Percentiles rank a stretch among this genome's conserved stretches.
These are phyloP conservation scores for Eueremaeus valkanovi DNA, from an alignment of 2,888 invertebrate species.

Conservation along the genomic window DNA sequence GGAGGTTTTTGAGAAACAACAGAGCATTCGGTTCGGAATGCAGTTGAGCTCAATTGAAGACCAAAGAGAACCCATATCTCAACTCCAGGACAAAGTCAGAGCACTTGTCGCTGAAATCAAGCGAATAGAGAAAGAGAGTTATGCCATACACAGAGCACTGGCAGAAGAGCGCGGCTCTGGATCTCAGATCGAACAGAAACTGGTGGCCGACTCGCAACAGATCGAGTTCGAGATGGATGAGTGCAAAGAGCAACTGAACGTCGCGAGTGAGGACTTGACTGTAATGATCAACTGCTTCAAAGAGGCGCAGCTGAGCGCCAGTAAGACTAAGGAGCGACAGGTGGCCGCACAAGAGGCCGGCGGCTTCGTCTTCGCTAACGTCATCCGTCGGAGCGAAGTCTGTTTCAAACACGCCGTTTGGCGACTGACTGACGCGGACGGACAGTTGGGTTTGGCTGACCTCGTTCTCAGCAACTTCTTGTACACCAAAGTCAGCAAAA, in stretches of 20 bases:
- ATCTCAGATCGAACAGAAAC: background rate
- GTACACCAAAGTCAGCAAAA: constrained; percentile 93
- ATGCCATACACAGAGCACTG: constrained; percentile 44
- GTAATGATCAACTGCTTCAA: constrained; percentile 92
- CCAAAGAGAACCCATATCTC: constrained; percentile 84
- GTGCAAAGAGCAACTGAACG: constrained; percentile 80
- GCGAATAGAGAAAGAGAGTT: constrained; percentile 64
- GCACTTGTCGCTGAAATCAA: constrained; percentile 69
- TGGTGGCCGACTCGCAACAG: constrained; percentile 3
- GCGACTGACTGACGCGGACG: constrained; percentile 95
- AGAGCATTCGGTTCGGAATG: constrained; percentile 88
- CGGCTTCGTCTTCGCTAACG: constrained; percentile 57
- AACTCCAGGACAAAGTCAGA: constrained; percentile 56
- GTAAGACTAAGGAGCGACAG: constrained; percentile 49
- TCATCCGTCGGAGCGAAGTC: constrained; percentile 81
- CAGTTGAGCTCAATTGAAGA: constrained; percentile 87
- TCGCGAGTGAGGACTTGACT: constrained; percentile 86
- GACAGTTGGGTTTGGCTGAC: constrained; percentile 95
- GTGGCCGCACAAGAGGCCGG: constrained; percentile 58
- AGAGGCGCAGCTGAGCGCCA: constrained; percentile 65
- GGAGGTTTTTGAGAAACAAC: constrained; percentile 79
- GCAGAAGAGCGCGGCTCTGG: constrained; percentile 31
- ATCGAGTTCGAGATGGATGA: constrained; percentile 62
- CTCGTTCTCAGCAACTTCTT: constrained; percentile 90
- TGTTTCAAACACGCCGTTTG: constrained; percentile 98